These are phyloP conservation scores for Acanthacorydalis orientalis DNA, from an alignment of 2,888 invertebrate species.

Conservation along the genomic window DNA sequence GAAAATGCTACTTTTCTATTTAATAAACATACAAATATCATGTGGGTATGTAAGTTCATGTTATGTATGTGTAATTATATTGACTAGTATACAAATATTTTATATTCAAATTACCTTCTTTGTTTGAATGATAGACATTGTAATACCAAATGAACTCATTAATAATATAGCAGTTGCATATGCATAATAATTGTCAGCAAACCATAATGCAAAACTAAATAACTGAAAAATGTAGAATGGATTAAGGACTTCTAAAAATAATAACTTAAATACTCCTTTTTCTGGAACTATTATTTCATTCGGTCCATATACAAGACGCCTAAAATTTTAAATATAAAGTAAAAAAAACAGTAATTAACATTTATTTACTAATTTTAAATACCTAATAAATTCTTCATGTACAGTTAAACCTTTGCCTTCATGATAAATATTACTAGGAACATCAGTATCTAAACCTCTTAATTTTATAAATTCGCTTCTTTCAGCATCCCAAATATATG, in stretches of 20 bases:
- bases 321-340: slow-evolving; percentile 19
- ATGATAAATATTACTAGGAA: slow-evolving; percentile 45
- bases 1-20: not conserved
- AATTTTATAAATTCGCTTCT: slow-evolving; percentile 49
- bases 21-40: not conserved
- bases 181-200: slow-evolving; percentile 72
- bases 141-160: slow-evolving; percentile 70
- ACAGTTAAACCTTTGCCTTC: slow-evolving; percentile 37
- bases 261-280: slow-evolving; percentile 49
- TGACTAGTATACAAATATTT: too few relatives aligned
- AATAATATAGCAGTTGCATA: slow-evolving; percentile 73
- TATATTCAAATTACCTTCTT: slow-evolving; percentile 42
- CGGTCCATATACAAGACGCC: slow-evolving; percentile 62
- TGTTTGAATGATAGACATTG: slow-evolving; percentile 70
- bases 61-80: too few relatives aligned
- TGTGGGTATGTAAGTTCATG: too few relatives aligned
- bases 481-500: slow-evolving; percentile 64
- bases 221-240: slow-evolving; percentile 94
- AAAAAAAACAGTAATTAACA: not conserved
- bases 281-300: slow-evolving; percentile 75
- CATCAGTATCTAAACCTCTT: slow-evolving; percentile 53
- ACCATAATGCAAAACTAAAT: slow-evolving; percentile 79
- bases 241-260: slow-evolving; percentile 73
- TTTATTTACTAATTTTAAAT: slow-evolving; percentile 8
- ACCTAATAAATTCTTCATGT: slow-evolving; percentile 45